Evolutionary conservation across 2,888 invertebrate species (phyloP), one percentile per base, ranked within the genome.

Genomic region (Ganaspis brasiliensis): DNA sequence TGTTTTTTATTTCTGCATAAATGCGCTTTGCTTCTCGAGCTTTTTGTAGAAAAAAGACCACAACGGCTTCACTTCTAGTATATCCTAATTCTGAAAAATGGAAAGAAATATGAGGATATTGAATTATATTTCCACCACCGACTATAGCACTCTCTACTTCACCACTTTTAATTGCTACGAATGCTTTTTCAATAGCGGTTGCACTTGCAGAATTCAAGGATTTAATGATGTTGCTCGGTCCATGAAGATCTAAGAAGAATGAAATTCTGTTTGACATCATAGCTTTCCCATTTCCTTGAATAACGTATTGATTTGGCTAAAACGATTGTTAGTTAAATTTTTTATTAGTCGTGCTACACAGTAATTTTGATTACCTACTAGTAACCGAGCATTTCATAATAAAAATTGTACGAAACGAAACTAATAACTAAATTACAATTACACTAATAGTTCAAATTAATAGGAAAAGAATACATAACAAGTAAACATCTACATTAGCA

Each of bases 1-100:
- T 91, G 83, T 93, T 92, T 4, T 80, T 57, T 4, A 84, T 26
- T 70, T 84, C 84, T 19, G 74, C 73, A 21, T 84, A 84, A 14
- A 82, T 75, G 12, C 84, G 81, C 40, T 74, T 81, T 3, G 83
- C 83, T 5, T 77, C 61, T 14, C 61, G 77, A 0, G 76, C 79
- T 21, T 74, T 73, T 74, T 84, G 84, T 21, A 84, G 37, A 21
- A 80, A 81, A 0, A 83, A 1, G 0, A 79, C 81, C 0, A 63
- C 49, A 4, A 81, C 19, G 0, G 73, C 59, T 21, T 84, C 83
- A 31, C 82, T 81, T 1, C 83, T 80, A 16, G 80, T 78, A 24
- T 35, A 72, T 78, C 84, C 84, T 73, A 82, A 70, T 19, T 63
- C 52, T 24, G 37, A 67, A 10, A 83, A 52, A 26, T 80, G 79